Percentiles rank a stretch among this genome's conserved stretches.
Evolutionary conservation across 2,888 invertebrate genomes (phyloP).

Genomic region (Nemurella pictetii): DNA sequence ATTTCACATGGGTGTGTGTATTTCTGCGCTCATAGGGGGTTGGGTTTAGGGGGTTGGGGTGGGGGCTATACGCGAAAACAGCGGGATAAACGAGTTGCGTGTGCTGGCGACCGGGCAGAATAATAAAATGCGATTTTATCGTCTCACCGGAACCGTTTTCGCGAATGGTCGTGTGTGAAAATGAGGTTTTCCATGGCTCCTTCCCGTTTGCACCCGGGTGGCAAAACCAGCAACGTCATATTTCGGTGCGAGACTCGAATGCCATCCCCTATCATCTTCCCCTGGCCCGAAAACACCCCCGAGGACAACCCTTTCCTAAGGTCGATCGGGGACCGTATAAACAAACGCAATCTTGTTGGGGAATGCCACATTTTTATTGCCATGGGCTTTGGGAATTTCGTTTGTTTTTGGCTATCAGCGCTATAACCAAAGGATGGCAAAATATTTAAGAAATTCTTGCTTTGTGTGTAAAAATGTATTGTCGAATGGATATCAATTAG

Average conservation of each 20-base stretch:
- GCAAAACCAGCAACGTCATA: not conserved
- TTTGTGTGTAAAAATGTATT: no score
- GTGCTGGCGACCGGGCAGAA: not conserved
- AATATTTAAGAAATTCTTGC: no score
- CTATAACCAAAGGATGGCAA: no score
- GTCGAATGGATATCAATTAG: no score
- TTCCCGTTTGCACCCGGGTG: no score
- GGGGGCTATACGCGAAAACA: not conserved
- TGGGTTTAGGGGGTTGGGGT: not conserved
- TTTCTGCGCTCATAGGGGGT: no score
- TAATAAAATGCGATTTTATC: slow-evolving; percentile 22
- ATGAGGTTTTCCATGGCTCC: not conserved
- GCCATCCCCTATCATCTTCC: not conserved
- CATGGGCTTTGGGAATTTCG: no score
- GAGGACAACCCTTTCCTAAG: not conserved
- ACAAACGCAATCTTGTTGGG: not conserved
- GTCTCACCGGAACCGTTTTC: not conserved
- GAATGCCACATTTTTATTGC: not conserved
- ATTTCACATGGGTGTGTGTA: no score
- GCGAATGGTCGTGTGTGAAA: not conserved
- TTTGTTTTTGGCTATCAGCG: no score
- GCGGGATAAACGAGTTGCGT: slow-evolving; percentile 4
- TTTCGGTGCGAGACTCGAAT: not conserved
- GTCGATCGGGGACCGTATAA: not conserved
- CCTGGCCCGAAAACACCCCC: not conserved